A percentile compares a stretch with the other conserved stretches of the same genome.
These are phyloP conservation scores for Murina feae DNA, from an alignment of 2,113 vertebrate genomes.

Conservation along the genomic window DNA sequence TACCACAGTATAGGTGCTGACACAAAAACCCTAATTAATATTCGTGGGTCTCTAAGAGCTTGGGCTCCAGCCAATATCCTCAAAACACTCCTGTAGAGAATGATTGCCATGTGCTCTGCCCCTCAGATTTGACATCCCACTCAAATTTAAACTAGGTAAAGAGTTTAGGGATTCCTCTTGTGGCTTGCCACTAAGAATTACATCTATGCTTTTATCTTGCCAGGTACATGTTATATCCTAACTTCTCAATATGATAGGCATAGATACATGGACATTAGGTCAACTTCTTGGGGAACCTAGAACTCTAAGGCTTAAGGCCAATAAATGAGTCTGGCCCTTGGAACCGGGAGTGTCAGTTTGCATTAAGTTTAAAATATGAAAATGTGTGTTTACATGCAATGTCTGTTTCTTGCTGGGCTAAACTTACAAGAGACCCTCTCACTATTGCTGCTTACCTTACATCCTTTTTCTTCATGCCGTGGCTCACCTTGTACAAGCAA, in stretches of 20 bases:
- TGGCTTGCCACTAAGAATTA: background rate
- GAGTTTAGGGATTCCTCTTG: background rate
- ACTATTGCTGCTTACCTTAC: background rate
- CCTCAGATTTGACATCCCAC: background rate
- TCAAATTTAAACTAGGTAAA: background rate
- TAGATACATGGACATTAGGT: background rate
- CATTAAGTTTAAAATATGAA: background rate
- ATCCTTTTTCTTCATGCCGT: background rate
- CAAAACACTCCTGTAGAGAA: background rate
- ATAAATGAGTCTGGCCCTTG: background rate
- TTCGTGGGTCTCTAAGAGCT: slow-evolving; percentile 54
- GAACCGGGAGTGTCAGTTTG: background rate
- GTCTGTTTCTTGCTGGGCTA: background rate
- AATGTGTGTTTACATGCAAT: background rate
- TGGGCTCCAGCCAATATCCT: slow-evolving; percentile 35
- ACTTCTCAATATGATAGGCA: background rate
- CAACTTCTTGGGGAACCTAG: background rate
- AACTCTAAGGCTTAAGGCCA: background rate
- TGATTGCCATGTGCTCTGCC: background rate
- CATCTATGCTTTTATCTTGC: background rate
- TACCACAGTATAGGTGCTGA: slow-evolving; percentile 49
- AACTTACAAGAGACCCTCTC: background rate
- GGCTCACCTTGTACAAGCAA: background rate
- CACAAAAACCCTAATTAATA: slow-evolving; percentile 8
- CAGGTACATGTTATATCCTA: background rate